These are phyloP conservation scores for Leptopilina drosophilae DNA, from an alignment of 2,888 invertebrate genomes.

Conservation along the genomic window DNA sequence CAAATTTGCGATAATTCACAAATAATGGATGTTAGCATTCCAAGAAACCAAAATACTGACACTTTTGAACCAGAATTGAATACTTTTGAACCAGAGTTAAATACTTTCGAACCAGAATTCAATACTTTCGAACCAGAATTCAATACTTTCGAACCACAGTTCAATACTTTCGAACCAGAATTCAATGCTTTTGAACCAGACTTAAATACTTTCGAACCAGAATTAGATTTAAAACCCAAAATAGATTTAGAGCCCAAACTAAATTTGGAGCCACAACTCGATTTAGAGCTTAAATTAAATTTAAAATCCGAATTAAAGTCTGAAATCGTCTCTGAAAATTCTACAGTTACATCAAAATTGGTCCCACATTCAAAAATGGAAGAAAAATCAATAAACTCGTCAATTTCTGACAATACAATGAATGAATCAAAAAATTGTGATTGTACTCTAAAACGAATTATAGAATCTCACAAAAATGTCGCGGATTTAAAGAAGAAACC, in stretches of 20 bases:
- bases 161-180: no score
- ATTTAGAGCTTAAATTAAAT: no score
- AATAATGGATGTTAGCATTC: constrained; percentile 52
- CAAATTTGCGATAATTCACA: constrained; percentile 72
- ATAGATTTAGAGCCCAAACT: no score
- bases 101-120: background rate
- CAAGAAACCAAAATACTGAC: background rate
- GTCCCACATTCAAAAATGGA: background rate
- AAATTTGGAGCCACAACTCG: no score
- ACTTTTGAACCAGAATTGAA: no score
- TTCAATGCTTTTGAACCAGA: background rate
- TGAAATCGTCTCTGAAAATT: background rate
- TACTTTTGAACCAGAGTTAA: background rate
- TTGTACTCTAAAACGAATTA: constrained; percentile 6
- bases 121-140: background rate
- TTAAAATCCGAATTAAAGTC: no score
- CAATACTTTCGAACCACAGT: no score
- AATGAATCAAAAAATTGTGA: background rate
- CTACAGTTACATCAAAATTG: background rate
- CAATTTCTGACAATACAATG: background rate
- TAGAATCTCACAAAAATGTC: background rate
- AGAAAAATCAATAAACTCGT: background rate
- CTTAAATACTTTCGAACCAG: background rate
- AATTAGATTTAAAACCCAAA: no score
- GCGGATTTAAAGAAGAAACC: background rate